These are phyloP conservation scores for Melopsittacus undulatus DNA, from an alignment of 2,797 vertebrate species.

Conservation along the genomic window DNA sequence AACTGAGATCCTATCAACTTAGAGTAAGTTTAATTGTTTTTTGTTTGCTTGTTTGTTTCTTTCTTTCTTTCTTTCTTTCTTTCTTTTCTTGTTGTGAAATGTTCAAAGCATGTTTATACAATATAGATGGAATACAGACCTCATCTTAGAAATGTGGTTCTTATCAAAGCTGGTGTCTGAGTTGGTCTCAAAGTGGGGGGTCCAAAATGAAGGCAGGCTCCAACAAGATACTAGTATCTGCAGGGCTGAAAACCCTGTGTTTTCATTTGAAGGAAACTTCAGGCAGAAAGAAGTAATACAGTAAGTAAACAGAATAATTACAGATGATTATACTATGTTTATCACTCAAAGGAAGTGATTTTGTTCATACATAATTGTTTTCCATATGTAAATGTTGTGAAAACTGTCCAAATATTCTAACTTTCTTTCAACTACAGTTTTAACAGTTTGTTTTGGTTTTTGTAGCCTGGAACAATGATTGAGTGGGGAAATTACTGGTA, in stretches of 20 bases:
- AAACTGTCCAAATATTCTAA: neutral
- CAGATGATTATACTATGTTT: neutral
- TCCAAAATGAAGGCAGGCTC: neutral
- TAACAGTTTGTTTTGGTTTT: slow-evolving; percentile 45
- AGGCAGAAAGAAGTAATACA: neutral
- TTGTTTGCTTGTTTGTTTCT: too few species aligned
- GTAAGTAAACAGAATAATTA: neutral
- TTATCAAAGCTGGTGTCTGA: neutral
- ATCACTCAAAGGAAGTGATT: neutral
- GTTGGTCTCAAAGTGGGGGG: neutral
- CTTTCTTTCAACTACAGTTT: neutral
- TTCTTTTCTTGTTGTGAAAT: neutral
- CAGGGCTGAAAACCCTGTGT: neutral
- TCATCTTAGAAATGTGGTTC: neutral
- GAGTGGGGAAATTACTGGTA: slow-evolving; percentile 99
- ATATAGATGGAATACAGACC: neutral
- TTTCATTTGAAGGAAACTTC: neutral
- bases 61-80: too few species aligned
- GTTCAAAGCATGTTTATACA: neutral
- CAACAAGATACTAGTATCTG: neutral
- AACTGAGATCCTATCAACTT: slow-evolving; percentile 94
- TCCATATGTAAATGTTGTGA: neutral
- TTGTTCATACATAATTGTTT: neutral
- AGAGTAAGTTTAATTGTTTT: slow-evolving; percentile 81
- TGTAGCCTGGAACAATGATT: slow-evolving; percentile 98